Base-by-base conservation (phyloP, 35 echinoderm and acorn worm genomes). In the Heliocidaris erythrogramma region DNA sequence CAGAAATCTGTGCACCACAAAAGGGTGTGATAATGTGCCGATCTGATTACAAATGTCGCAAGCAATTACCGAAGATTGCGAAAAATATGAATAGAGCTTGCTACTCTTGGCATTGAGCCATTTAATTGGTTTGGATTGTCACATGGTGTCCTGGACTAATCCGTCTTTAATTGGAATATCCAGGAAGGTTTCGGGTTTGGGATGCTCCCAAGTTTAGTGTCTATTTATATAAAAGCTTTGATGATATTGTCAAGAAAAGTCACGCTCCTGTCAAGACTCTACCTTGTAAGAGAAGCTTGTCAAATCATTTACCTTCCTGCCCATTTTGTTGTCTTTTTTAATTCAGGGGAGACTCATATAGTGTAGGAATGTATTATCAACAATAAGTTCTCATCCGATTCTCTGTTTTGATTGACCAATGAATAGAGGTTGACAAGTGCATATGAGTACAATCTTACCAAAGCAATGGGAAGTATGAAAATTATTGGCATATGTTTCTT, bases 201-300 rank as follows among this genome's bases (percentile, higher is more conserved):
- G 65, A 78, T 78, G 65, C 65, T 78, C 65, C 65, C 65, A 78
- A 78, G 14, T 78, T 78, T 78, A 78, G 65, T 78, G 35, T 78
- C 65, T 78, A 78, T 78, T 78, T 78, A 21, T 78, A 78, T 56
- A 1, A 24, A 9, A 78, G 4, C 0, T 78, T 78, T 78, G 65
- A 78, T 78, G 65, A 24, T 78, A 78, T n/a, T 27, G 65, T 78
- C 65, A 78, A 27, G 18, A 78, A 24, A 78, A 27, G 65, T 78
- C 65, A 78, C 27, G 27, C 65, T 78, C 17, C 65, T 78, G 65
- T 78, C 65, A 78, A 0, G 27, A 78, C 7, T 27, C 18, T 8
- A 78, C 18, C 18, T 78, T 78, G 65, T n/a, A 78, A 16, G 18
- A 5, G 8, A 27, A 7, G 21, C 27, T 78, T 8, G 21, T n/a